A percentile compares a stretch with the other conserved stretches of the same genome.
Evolutionary conservation across 2,797 vertebrate species (phyloP).

Genomic region (Brotula barbata): DNA sequence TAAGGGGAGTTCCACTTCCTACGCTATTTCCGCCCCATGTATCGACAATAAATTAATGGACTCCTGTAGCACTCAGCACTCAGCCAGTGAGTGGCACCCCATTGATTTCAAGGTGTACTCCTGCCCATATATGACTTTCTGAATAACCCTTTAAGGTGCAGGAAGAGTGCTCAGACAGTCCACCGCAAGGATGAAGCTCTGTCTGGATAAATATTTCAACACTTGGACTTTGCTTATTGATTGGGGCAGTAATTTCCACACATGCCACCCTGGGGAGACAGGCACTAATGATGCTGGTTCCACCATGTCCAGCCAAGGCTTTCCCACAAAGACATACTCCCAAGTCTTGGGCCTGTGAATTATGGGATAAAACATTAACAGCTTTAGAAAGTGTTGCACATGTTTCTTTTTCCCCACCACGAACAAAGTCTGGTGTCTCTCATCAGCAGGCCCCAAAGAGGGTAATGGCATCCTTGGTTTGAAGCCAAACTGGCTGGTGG

Average conservation of each 20-base stretch:
- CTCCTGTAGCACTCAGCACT: constrained; percentile 80
- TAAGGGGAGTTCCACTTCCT: constrained; percentile 62
- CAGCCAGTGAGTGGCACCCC: constrained; percentile 78
- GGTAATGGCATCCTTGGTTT: constrained; percentile 74
- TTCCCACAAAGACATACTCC: constrained; percentile 81
- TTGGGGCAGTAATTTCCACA: constrained; percentile 85
- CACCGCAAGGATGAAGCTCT: constrained; percentile 80
- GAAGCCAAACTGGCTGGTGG: constrained; percentile 63
- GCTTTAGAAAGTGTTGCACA: constrained; percentile 76
- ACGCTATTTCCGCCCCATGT: constrained; percentile 71
- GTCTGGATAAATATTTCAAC: constrained; percentile 88
- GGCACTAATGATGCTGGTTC: constrained; percentile 86
- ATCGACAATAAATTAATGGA: constrained; percentile 83
- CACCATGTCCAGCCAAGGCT: constrained; percentile 83
- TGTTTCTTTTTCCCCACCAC: constrained; percentile 53
- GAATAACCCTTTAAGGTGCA: constrained; percentile 85
- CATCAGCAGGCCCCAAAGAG: constrained; percentile 50
- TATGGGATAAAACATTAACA: constrained; percentile 84
- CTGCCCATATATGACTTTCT: constrained; percentile 82
- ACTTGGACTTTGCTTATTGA: constrained; percentile 87
- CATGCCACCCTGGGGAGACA: constrained; percentile 79
- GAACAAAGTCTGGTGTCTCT: constrained; percentile 70
- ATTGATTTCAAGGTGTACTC: constrained; percentile 85
- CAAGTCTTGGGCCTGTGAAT: constrained; percentile 76
- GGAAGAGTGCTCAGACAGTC: constrained; percentile 82